phyloP scores from a whole-genome alignment of 2,113 vertebrate species.

The Andinoacara biseriatus region DNA sequence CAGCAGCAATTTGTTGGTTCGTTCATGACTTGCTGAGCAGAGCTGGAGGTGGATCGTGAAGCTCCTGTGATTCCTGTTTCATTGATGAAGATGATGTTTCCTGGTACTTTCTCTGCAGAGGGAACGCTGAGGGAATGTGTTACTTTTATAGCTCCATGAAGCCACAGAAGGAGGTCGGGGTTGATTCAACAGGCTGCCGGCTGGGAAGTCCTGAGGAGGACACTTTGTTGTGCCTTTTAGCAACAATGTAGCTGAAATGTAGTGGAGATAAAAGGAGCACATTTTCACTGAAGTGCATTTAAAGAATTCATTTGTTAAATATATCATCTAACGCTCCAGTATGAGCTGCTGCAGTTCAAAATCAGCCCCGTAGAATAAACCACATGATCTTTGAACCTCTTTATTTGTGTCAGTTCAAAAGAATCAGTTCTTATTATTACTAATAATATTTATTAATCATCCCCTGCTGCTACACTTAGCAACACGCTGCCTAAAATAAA shows the following conservation, averaged over 20 bases:
- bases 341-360: not conserved
- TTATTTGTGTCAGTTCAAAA: accelerated
- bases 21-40: accelerated
- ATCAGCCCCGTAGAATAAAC: not conserved
- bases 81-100: not conserved
- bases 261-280: accelerated
- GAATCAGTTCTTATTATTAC: not conserved
- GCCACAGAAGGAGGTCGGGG: not conserved
- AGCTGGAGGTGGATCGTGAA: not conserved
- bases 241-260: not conserved
- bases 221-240: not conserved
- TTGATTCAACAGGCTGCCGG: not conserved
- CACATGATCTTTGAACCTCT: accelerated
- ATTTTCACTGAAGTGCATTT: not conserved
- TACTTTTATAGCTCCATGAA: not conserved
- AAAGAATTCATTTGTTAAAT: not conserved
- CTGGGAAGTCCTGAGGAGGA: too few relatives aligned
- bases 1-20: not conserved
- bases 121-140: accelerated
- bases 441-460: too few relatives aligned
- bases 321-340: accelerated
- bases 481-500: not conserved
- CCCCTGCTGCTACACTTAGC: not conserved
- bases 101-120: not conserved
- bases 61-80: accelerated